Evolutionary conservation across 2,797 vertebrate genomes (phyloP).

Genomic region (Poeciliopsis gracilis): DNA sequence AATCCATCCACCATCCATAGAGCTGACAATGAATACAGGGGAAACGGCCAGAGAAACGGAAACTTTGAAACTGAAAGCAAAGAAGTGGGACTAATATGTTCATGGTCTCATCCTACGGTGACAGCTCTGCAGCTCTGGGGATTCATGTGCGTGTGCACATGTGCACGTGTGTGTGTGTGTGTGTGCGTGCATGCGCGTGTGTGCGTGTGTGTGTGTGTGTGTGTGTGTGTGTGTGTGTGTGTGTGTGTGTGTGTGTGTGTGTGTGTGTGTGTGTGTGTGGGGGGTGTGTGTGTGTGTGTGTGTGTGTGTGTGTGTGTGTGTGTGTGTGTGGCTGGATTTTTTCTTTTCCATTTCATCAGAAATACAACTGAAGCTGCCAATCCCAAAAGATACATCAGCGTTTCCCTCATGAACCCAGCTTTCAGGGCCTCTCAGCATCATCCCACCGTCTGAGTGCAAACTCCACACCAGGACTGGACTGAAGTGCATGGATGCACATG

Average conservation of each 20-base stretch:
- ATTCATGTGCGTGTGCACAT: too few relatives aligned
- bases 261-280: too few relatives aligned
- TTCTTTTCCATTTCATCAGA: constrained; percentile 34
- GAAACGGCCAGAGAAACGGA: constrained; percentile 11
- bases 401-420: constrained; percentile 33
- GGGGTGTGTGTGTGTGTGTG: too few relatives aligned
- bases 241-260: background rate
- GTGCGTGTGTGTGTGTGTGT: too few relatives aligned
- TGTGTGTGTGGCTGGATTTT: constrained; percentile 1
- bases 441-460: constrained; percentile 5
- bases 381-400: constrained; percentile 14
- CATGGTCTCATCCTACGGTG: background rate
- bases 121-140: constrained; percentile 26
- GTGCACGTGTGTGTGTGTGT: too few relatives aligned
- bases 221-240: too few relatives aligned
- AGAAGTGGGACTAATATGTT: constrained; percentile 16
- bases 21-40: constrained; percentile 34
- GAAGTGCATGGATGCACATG: background rate
- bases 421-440: constrained; percentile 34
- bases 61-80: constrained; percentile 26
- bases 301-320: too few relatives aligned
- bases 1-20: background rate
- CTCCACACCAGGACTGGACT: background rate
- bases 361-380: constrained; percentile 3
- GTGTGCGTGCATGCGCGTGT: too few relatives aligned